These are phyloP conservation scores for Torymus auratus DNA, from an alignment of 2,888 invertebrate species.

Conservation along the genomic window DNA sequence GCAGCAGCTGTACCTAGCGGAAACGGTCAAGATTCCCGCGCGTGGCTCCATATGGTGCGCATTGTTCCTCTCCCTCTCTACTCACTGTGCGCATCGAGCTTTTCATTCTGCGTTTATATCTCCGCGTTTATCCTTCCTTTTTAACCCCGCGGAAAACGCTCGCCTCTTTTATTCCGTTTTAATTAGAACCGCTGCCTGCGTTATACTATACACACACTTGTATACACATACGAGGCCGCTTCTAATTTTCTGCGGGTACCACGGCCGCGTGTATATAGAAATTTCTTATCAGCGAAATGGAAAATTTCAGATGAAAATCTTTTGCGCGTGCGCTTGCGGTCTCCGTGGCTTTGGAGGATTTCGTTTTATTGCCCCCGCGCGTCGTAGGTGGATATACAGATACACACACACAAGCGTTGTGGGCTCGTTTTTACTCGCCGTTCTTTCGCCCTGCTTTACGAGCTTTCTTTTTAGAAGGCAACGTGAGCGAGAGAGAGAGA, in stretches of 20 bases:
- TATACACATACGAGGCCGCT: slow-evolving; percentile 1
- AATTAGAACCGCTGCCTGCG: slow-evolving; percentile 35
- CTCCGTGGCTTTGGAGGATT: slow-evolving; percentile 34
- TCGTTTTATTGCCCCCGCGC: slow-evolving; percentile 16
- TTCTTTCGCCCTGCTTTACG: slow-evolving; percentile 1
- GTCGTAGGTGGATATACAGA: too few species aligned
- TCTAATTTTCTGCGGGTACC: slow-evolving; percentile 20
- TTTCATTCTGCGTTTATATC: slow-evolving; percentile 23
- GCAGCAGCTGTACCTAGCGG: background rate
- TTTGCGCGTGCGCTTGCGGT: background rate
- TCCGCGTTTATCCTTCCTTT: too few species aligned
- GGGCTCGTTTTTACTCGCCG: background rate
- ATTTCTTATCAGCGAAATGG: slow-evolving; percentile 51
- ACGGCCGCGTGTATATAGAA: background rate
- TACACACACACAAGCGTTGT: background rate
- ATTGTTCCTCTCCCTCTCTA: background rate
- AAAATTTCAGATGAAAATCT: slow-evolving; percentile 51
- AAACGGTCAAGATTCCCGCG: slow-evolving; percentile 37
- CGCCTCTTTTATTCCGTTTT: slow-evolving; percentile 48
- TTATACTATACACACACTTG: too few species aligned
- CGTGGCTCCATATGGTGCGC: slow-evolving; percentile 5
- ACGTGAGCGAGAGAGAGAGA: background rate
- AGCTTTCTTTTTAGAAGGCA: slow-evolving; percentile 1
- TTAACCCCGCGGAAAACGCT: background rate
- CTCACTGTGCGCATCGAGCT: background rate